These are phyloP conservation scores for Callipepla californica DNA, from an alignment of 2,113 vertebrate species.

Conservation along the genomic window DNA sequence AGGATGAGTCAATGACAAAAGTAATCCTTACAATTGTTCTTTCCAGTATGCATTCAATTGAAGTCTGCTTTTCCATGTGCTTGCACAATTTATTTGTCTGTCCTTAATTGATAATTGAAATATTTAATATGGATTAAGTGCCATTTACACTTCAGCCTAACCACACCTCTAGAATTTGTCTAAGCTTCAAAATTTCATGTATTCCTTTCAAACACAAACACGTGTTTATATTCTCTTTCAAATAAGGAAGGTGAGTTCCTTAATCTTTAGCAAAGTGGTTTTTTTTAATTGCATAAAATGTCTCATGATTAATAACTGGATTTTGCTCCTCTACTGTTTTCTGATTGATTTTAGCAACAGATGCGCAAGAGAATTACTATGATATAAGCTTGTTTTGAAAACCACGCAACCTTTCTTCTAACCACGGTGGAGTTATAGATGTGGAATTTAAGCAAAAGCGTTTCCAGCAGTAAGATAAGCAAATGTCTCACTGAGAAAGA, in stretches of 20 bases:
- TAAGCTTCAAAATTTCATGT: background rate
- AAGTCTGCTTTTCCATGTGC: background rate
- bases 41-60: background rate
- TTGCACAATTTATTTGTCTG: background rate
- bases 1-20: background rate
- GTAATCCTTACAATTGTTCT: background rate
- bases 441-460: constrained; percentile 71
- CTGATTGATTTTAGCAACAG: background rate
- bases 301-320: background rate
- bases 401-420: constrained; percentile 52
- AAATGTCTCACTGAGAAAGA: constrained; percentile 75
- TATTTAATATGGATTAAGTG: background rate
- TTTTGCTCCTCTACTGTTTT: background rate
- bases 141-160: background rate
- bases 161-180: background rate
- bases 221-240: accelerated
- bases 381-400: constrained; percentile 47
- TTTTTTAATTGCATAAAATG: background rate
- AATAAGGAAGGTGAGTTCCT: background rate
- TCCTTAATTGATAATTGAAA: background rate
- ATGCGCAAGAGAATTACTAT: background rate
- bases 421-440: constrained; percentile 47
- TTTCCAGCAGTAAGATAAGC: constrained; percentile 76
- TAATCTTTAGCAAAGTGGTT: background rate
- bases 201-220: background rate